A percentile compares a stretch with the other conserved stretches of the same genome.
Evolutionary conservation across 2,888 invertebrate species (phyloP).

Genomic region (Eudemis profundana): DNA sequence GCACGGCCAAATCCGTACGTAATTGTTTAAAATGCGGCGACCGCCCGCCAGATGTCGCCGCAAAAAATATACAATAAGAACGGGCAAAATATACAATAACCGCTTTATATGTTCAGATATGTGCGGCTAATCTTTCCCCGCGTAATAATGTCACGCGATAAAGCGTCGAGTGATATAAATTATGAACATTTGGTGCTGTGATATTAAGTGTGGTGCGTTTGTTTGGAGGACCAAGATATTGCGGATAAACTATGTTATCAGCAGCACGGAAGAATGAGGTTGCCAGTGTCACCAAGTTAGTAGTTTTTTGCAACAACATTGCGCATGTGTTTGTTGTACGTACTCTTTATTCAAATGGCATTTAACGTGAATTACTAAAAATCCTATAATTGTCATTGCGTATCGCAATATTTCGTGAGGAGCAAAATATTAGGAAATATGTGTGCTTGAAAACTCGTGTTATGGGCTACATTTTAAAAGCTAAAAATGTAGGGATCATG

Average conservation of each 20-base stretch:
- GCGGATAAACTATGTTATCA: background rate
- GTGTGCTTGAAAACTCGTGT: too few relatives aligned
- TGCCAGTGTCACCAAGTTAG: too few relatives aligned
- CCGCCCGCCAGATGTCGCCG: slow-evolving; percentile 62
- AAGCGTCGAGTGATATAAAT: slow-evolving; percentile 40
- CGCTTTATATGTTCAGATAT: slow-evolving; percentile 36
- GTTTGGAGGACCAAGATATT: slow-evolving; percentile 7
- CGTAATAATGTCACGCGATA: slow-evolving; percentile 30
- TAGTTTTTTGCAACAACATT: too few relatives aligned
- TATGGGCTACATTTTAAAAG: too few relatives aligned
- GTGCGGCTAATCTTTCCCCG: slow-evolving; percentile 36
- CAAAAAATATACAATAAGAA: slow-evolving; percentile 58
- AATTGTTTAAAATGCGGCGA: slow-evolving; percentile 64
- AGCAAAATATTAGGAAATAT: too few relatives aligned
- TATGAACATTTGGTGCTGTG: slow-evolving; percentile 36
- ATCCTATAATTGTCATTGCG: too few relatives aligned
- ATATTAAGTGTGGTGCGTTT: slow-evolving; percentile 17
- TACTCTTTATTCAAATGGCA: too few relatives aligned
- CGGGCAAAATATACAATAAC: slow-evolving; percentile 47
- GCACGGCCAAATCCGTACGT: slow-evolving; percentile 36
- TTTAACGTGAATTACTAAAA: too few relatives aligned
- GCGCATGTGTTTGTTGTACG: too few relatives aligned
- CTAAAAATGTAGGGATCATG: too few relatives aligned
- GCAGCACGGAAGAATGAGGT: too few relatives aligned
- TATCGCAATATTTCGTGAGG: too few relatives aligned